Conservation (phyloP, 2,888 invertebrate genomes). For the Cistogaster globosa region DNA sequence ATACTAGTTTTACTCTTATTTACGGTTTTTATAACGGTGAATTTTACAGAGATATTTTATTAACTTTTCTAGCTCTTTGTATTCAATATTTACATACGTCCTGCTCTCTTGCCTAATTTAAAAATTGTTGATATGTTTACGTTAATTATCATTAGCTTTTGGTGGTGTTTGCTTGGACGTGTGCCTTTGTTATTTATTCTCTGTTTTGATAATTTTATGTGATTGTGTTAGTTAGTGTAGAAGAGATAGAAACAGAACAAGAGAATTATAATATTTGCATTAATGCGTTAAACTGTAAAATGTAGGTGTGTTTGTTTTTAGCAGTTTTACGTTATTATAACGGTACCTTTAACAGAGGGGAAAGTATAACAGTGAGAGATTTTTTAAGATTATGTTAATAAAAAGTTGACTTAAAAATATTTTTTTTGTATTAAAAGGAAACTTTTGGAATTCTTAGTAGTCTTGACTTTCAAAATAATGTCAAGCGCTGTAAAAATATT, state of each 20-base stretch:
- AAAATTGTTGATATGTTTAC: slow-evolving; percentile 61
- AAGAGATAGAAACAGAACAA: neutral
- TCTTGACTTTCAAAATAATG: no score
- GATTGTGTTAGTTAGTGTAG: slow-evolving; percentile 20
- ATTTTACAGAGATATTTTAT: slow-evolving; percentile 18
- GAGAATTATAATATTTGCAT: neutral
- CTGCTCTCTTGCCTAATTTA: slow-evolving; percentile 13
- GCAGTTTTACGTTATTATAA: slow-evolving; percentile 39
- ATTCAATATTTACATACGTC: neutral
- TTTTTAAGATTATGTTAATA: neutral
- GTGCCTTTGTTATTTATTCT: slow-evolving; percentile 52
- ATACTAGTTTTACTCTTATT: slow-evolving; percentile 2
- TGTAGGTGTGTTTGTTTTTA: slow-evolving; percentile 13
- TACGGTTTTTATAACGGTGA: slow-evolving; percentile 36
- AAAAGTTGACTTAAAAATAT: neutral
- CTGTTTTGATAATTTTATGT: slow-evolving; percentile 66
- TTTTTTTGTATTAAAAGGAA: neutral
- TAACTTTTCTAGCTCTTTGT: slow-evolving; percentile 2
- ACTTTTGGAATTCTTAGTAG: neutral
- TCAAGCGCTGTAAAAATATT: no score
- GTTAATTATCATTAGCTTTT: slow-evolving; percentile 66
- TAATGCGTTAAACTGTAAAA: slow-evolving; percentile 48
- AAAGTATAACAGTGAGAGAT: neutral
- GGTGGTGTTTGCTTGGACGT: slow-evolving; percentile 25
- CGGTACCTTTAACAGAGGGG: slow-evolving; percentile 47